A percentile compares a stretch with the other conserved stretches of the same genome.
Conservation (phyloP, 1,140 invertebrate genomes). For the Octopus bimaculoides region DNA sequence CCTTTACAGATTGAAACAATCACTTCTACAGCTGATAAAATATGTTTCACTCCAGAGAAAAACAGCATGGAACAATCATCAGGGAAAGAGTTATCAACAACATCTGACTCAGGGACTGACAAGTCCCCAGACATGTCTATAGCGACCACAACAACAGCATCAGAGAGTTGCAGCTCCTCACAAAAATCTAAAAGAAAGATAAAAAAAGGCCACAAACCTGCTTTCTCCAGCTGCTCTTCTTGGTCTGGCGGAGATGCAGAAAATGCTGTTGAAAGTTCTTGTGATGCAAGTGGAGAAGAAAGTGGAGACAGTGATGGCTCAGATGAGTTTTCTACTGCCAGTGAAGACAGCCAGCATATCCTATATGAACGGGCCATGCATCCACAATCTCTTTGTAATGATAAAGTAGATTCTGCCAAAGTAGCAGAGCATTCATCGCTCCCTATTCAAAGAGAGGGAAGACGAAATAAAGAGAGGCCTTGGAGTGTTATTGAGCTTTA, state of each 20-base stretch:
- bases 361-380: constrained; percentile 36
- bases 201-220: neutral
- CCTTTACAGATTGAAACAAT: neutral
- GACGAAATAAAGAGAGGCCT: constrained; percentile 62
- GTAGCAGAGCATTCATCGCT: neutral
- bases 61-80: neutral
- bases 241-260: constrained; percentile 1
- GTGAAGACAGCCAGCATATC: constrained; percentile 37
- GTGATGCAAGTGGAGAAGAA: constrained; percentile 87
- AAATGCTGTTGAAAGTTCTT: constrained; percentile 55
- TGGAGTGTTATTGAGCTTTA: constrained; percentile 83
- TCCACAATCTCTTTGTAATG: constrained; percentile 17
- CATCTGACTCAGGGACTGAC: neutral
- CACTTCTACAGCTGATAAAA: neutral
- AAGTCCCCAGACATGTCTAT: constrained; percentile 3
- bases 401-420: neutral
- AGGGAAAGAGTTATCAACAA: neutral
- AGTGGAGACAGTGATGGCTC: constrained; percentile 54
- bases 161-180: neutral
- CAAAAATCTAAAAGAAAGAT: neutral
- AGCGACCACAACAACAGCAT: neutral
- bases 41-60: no score
- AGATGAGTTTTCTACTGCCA: constrained; percentile 38
- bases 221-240: neutral
- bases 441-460: neutral